Percentiles rank a stretch among this genome's conserved stretches.
Conservation (phyloP, 2,113 vertebrate species). For the Leucoraja erinaceus region DNA sequence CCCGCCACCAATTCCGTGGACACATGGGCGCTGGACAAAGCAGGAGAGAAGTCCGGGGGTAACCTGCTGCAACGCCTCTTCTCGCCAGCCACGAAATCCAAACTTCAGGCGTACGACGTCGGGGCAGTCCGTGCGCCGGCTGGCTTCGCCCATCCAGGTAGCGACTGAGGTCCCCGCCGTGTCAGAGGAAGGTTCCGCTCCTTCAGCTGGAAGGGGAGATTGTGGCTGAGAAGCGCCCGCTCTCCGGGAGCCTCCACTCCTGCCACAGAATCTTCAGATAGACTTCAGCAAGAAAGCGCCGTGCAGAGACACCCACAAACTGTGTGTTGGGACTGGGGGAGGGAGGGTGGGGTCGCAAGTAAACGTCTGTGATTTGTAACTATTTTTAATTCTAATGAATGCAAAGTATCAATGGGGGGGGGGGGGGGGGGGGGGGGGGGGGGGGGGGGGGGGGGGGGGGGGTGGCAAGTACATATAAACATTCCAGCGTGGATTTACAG, state of each 20-base stretch:
- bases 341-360: too few species aligned
- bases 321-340: background rate
- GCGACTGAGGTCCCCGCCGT: background rate
- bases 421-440: too few species aligned
- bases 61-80: too few species aligned
- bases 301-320: too few species aligned
- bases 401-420: background rate
- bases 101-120: too few species aligned
- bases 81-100: too few species aligned
- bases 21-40: background rate
- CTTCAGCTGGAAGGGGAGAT: background rate
- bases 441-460: too few species aligned
- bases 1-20: conserved; percentile 37
- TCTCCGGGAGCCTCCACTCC: background rate
- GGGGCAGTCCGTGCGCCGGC: background rate
- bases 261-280: too few species aligned
- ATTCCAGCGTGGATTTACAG: background rate
- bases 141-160: background rate
- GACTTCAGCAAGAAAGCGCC: background rate
- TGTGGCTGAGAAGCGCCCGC: background rate
- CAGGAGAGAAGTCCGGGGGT: too few species aligned
- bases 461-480: background rate
- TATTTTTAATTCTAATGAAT: background rate
- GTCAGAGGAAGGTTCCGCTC: background rate
- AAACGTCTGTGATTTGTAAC: background rate